These are phyloP conservation scores for Psittacara wagleri DNA, from an alignment of 2,113 vertebrate genomes.

Conservation along the genomic window DNA sequence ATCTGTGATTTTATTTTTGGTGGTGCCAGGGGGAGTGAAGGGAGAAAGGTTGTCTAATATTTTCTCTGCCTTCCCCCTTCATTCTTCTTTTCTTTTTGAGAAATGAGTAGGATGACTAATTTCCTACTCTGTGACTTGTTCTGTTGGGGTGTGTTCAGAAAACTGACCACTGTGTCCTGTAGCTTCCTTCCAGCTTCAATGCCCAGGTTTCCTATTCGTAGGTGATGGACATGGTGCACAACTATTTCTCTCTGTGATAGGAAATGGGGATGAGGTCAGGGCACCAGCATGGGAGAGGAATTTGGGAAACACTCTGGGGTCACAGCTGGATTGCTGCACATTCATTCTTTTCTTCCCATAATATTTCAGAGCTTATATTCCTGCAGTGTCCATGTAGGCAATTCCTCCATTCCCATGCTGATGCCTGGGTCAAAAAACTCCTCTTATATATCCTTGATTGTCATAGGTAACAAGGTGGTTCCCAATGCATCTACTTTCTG, in stretches of 20 bases:
- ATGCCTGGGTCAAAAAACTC: not conserved
- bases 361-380: not conserved
- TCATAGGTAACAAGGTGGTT: not conserved
- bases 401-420: not conserved
- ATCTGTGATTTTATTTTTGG: slow-evolving; percentile 9
- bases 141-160: not conserved
- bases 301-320: not conserved
- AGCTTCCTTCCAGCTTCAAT: slow-evolving; percentile 29
- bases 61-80: not conserved
- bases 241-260: not conserved
- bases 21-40: not conserved
- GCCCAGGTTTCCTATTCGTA: slow-evolving; percentile 6
- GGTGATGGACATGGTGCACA: not conserved
- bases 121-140: not conserved
- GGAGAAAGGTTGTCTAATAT: not conserved
- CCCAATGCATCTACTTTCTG: not conserved
- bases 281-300: not conserved
- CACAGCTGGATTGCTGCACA: not conserved
- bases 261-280: not conserved
- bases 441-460: not conserved
- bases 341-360: not conserved
- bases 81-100: slow-evolving; percentile 37
- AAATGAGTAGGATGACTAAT: slow-evolving; percentile 20
- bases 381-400: not conserved
- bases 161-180: not conserved